Evolutionary conservation across 2,113 vertebrate genomes (phyloP).

Genomic region (Cephalophus harveyi): DNA sequence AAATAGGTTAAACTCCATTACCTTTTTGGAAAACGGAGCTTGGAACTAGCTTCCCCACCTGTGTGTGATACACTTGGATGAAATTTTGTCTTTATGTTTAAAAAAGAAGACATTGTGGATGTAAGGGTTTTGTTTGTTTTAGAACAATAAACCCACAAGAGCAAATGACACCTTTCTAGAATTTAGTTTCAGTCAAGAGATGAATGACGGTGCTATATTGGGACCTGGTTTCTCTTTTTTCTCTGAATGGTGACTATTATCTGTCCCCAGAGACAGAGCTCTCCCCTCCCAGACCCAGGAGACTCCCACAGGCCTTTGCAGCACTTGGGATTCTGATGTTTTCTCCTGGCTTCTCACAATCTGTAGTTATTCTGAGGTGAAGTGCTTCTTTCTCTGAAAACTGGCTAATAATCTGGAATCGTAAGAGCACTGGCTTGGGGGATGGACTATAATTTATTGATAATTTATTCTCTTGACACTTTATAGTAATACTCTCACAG

Average conservation of each 20-base stretch:
- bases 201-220: accelerated
- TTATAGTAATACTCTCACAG: background rate
- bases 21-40: background rate
- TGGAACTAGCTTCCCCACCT: background rate
- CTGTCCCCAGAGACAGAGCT: background rate
- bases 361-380: background rate
- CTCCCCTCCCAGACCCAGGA: background rate
- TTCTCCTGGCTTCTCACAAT: background rate
- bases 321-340: background rate
- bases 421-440: no score
- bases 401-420: background rate
- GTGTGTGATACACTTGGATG: background rate
- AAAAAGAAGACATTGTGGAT: background rate
- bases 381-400: background rate
- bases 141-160: background rate
- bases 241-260: no score
- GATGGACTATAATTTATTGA: accelerated
- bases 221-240: background rate
- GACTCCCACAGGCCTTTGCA: background rate
- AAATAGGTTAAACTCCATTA: background rate
- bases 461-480: accelerated
- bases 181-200: background rate
- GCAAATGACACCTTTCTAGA: background rate
- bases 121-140: background rate
- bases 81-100: background rate